Percentiles rank a stretch among this genome's conserved stretches.
phyloP scores from a whole-genome alignment of 2,113 vertebrate species.

The Xiphophorus couchianus region DNA sequence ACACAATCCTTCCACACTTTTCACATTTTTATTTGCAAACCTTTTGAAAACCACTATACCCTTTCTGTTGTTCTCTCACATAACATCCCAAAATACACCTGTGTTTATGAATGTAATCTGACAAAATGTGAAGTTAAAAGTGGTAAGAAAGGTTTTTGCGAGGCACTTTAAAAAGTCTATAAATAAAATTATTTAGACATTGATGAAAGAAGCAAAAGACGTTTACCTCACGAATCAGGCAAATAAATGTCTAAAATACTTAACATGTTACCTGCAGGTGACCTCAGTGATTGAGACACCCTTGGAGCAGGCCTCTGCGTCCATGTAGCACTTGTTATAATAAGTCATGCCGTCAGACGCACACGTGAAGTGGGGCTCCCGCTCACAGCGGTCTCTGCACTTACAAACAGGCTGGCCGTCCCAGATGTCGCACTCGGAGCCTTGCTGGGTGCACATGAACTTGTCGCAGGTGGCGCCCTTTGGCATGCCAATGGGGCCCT shows the following conservation, averaged over 20 bases:
- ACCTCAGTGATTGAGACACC: constrained; percentile 91
- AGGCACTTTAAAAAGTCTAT: not conserved
- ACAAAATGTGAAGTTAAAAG: not conserved
- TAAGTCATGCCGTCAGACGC: constrained; percentile 98
- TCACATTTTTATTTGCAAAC: not conserved
- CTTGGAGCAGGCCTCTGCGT: constrained; percentile 95
- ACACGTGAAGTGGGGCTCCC: constrained; percentile 96
- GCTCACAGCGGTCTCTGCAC: constrained; percentile 95
- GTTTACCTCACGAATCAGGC: constrained; percentile 58
- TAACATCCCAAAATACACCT: not conserved
- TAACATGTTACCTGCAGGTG: constrained; percentile 89
- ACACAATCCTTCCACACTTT: not conserved
- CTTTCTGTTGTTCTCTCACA: not conserved
- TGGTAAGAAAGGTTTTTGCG: not conserved
- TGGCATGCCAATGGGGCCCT: constrained; percentile 93
- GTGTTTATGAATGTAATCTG: not conserved
- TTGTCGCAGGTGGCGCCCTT: constrained; percentile 92
- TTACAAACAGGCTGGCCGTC: constrained; percentile 96
- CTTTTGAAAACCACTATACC: not conserved
- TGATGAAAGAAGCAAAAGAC: constrained; percentile 3
- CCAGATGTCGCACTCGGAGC: constrained; percentile 98
- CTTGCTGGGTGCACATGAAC: constrained; percentile 97
- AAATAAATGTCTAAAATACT: constrained; percentile 69
- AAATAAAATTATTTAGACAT: constrained; percentile 3
- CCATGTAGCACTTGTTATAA: constrained; percentile 99